phyloP scores from a whole-genome alignment of 2,797 vertebrate genomes.

The Gila robusta region DNA sequence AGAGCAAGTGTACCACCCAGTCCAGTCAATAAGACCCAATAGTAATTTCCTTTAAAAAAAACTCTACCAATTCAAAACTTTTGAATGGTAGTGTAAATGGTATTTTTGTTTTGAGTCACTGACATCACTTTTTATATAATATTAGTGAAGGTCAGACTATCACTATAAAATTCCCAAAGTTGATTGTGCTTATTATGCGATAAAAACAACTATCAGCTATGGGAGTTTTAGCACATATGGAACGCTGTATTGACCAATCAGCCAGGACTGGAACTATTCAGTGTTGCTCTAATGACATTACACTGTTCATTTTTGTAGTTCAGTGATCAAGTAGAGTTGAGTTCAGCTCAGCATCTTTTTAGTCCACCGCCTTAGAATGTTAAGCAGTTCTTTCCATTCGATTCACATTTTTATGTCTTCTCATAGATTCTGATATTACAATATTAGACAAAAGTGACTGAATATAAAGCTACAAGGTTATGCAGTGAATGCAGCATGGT shows the following conservation, averaged over 20 bases:
- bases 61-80: background rate
- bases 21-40: constrained; percentile 90
- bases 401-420: background rate
- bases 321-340: background rate
- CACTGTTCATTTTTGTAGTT: background rate
- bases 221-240: background rate
- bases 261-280: background rate
- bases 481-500: background rate
- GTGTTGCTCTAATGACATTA: background rate
- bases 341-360: constrained; percentile 11
- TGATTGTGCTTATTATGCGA: background rate
- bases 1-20: constrained; percentile 90
- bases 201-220: background rate
- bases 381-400: background rate
- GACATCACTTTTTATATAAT: background rate
- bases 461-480: constrained; percentile 34
- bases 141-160: background rate
- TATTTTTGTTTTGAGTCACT: background rate
- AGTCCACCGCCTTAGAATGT: background rate
- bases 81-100: background rate
- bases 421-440: background rate
- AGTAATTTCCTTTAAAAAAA: constrained; percentile 75
- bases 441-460: background rate
- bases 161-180: background rate
- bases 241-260: background rate